phyloP scores from a whole-genome alignment of 2,888 invertebrate species.

The Venusia cambrica region DNA sequence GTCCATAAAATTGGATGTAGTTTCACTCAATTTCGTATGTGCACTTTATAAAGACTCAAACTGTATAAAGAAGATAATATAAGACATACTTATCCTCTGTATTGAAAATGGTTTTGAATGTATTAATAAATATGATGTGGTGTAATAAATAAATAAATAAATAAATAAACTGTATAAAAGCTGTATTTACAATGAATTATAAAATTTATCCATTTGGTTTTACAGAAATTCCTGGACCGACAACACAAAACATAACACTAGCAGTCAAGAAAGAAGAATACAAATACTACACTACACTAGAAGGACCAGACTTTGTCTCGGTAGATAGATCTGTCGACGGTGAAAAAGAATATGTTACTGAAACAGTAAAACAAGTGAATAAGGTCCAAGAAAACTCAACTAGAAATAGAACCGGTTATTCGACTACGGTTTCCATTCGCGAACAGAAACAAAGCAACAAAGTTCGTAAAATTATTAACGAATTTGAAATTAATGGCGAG shows the following conservation, averaged over 20 bases:
- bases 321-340: constrained; percentile 87
- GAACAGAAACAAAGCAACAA: constrained; percentile 67
- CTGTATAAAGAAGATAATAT: too few relatives aligned
- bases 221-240: constrained; percentile 89
- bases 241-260: constrained; percentile 78
- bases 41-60: too few relatives aligned
- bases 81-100: too few relatives aligned
- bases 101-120: too few relatives aligned
- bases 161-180: too few relatives aligned
- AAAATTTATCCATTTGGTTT: constrained; percentile 2
- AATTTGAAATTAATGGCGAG: constrained; percentile 48
- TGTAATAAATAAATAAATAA: too few relatives aligned
- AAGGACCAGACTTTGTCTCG: constrained; percentile 84
- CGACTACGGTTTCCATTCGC: constrained; percentile 38
- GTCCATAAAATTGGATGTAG: too few relatives aligned
- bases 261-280: constrained; percentile 80
- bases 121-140: too few relatives aligned
- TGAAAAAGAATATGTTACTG: constrained; percentile 47
- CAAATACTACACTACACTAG: constrained; percentile 64
- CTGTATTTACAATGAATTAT: too few relatives aligned
- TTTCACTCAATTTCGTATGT: too few relatives aligned
- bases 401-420: constrained; percentile 49
- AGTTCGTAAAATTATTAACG: constrained; percentile 63
- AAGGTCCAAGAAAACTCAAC: constrained; percentile 39
- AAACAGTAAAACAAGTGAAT: constrained; percentile 27